phyloP scores from a whole-genome alignment of 1,140 invertebrate species.

The Drosophila kohkoa region DNA sequence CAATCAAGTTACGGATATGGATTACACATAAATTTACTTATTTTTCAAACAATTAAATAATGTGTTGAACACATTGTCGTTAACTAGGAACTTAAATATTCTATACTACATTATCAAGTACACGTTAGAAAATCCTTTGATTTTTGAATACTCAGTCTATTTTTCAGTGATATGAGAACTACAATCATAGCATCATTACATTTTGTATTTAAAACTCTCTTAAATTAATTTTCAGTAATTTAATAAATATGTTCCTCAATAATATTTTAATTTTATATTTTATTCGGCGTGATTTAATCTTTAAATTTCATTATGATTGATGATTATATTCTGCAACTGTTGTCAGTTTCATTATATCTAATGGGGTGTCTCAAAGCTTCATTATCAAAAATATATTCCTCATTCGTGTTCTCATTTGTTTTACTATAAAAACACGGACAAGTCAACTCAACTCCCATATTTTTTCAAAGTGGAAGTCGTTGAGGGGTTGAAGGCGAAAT shows the following conservation, averaged over 20 bases:
- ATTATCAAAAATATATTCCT: too few relatives aligned
- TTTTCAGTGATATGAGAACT: too few relatives aligned
- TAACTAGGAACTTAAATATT: neutral
- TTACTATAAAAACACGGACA: neutral
- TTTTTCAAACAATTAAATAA: neutral
- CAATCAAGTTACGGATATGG: conserved; percentile 29
- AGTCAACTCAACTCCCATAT: neutral
- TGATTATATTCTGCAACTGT: too few relatives aligned
- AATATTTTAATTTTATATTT: too few relatives aligned
- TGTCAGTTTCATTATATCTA: too few relatives aligned
- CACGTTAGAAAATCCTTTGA: too few relatives aligned
- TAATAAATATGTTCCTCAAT: too few relatives aligned
- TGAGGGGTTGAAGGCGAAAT: neutral
- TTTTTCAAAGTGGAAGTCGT: neutral
- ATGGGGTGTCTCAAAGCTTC: too few relatives aligned
- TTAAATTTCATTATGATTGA: neutral
- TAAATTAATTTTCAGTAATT: too few relatives aligned
- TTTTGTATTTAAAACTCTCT: too few relatives aligned
- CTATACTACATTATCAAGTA: neutral
- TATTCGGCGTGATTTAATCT: neutral
- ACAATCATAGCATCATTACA: too few relatives aligned
- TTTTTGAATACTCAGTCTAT: too few relatives aligned
- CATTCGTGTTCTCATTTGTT: conserved; percentile 3
- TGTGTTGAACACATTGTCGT: neutral
- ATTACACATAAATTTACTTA: conserved; percentile 10